A percentile compares a stretch with the other conserved stretches of the same genome.
Evolutionary conservation across 2,113 vertebrate species (phyloP).

Genomic region (Eurystomus gularis): DNA sequence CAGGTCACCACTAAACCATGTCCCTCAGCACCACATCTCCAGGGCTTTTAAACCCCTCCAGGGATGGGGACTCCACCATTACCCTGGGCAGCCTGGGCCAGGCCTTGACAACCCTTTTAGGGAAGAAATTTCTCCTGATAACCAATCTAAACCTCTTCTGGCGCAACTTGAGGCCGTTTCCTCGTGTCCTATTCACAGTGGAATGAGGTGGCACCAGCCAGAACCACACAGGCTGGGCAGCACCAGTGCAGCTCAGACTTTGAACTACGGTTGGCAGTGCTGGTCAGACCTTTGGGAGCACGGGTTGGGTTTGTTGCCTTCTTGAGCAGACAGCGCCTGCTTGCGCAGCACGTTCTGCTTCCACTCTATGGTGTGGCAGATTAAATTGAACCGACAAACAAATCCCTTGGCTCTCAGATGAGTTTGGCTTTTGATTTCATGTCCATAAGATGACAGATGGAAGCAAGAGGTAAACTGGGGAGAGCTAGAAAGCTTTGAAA

Average conservation of each 20-base stretch:
- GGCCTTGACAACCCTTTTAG: background rate
- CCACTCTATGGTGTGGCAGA: background rate
- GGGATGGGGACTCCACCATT: background rate
- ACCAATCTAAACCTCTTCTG: background rate
- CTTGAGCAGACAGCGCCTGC: accelerated
- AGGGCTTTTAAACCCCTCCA: background rate
- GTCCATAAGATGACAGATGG: background rate
- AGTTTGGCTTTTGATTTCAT: background rate
- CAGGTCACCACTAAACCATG: background rate
- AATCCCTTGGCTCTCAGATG: background rate
- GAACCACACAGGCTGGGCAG: accelerated
- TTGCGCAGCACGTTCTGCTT: background rate
- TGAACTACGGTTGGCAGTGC: background rate
- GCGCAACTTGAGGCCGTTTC: background rate
- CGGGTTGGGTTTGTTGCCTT: accelerated
- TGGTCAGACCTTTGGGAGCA: accelerated
- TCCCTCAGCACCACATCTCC: background rate
- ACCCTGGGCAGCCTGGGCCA: background rate
- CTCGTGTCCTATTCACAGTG: background rate
- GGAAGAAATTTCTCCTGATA: background rate
- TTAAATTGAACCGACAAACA: background rate
- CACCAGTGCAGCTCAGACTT: background rate
- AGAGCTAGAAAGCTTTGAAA: background rate
- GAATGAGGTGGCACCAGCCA: background rate
- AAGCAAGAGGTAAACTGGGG: background rate